Base-by-base conservation (phyloP, 1,140 invertebrate species). In the Leptonema lineaticorne region DNA sequence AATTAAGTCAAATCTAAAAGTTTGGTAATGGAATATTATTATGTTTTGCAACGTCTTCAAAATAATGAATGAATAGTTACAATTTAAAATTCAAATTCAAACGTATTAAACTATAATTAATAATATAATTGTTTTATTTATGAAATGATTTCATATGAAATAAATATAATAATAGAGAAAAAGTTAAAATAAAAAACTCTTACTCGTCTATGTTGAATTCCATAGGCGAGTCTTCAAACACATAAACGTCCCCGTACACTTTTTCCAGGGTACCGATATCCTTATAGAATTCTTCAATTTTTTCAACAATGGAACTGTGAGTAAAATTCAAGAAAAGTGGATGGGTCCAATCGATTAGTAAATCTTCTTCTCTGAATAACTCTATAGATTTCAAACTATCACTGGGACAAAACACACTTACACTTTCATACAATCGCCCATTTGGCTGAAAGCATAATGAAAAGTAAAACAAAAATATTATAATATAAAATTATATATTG, bases 311-410 rank as follows among this genome's bases (percentile, higher is more conserved):
- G 50, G 85, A 84, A 73, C 85, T 84, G 80, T 92, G 90, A 70
- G 90, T 91, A 79, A 91, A 92, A 81, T 93, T 92, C 78, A 92
- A 85, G 82, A 90, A 93, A 75, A 93, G 78, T 50, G 90, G 90
- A 76, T 85, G 85, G 59, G 85, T 84, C 86, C 90, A 91, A 79
- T 92, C 89, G 62, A 92, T 85, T 58, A 93, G 83, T 24, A 89
- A 75, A 78, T 91, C 89, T 78, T 92, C 91, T 37, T 87, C 85
- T 58, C 85, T 85, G 72, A 93, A 75, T 66, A 91, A 77, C 73
- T 88, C 83, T 71, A 92, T 82, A 72, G 85, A 79, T 56, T 92
- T 88, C 67, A 90, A 80, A 68, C 86, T 84, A 75, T 89, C 85
- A 71, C 85, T 87, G 27, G 91, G 91, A 81, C 90, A 92, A 79